Base-by-base conservation (phyloP, 2,797 vertebrate genomes). In the Phrynocephalus forsythii region DNA sequence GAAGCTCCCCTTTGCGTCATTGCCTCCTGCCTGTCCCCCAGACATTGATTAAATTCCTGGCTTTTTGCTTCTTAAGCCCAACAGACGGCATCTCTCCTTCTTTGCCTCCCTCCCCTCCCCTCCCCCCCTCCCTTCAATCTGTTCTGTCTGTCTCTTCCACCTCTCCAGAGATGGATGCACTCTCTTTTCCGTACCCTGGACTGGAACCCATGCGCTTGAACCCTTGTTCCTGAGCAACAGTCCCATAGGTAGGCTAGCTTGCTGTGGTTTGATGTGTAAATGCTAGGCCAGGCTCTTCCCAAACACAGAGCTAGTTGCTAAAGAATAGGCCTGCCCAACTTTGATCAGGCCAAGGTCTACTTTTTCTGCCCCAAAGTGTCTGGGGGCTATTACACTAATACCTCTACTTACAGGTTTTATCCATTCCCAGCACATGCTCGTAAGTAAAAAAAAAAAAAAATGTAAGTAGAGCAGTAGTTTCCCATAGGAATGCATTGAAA, bases 31-130 rank as follows among this genome's bases (percentile, higher is more conserved):
- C 68, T 52, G 66, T 80, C 69, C n/a, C 38, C n/a, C 83, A 80
- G 76, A 48, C 63, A 30, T 28, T 79, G 69, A 84, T 67, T 84
- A 79, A 79, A 71, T 66, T 66, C 33, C 82, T 71, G 73, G 75
- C 82, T 88, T 84, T 79, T 52, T 60, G 76, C 76, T 88, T 76
- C 82, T 88, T 88, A 84, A 88, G 63, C 77, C 82, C 16, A 6
- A 79, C 68, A 80, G 82, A 79, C n/a, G 56, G 63, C 22, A 63
- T 22, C 30, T 50, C 18, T 30, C 56, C 71, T 6, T 50, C 85
- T 82, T 60, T 66, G 52, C 69, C 18, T 63, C 79, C 6, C 72
- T 3, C 63, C 69, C 52, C 26, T 63, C 79, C 6, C 60, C 5
- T n/a, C 78, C 52, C 48, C 48, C 24, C 28, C 56, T 76, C 60